These are phyloP conservation scores for Brachylomia viminalis DNA, from an alignment of 2,888 invertebrate genomes.

Conservation along the genomic window DNA sequence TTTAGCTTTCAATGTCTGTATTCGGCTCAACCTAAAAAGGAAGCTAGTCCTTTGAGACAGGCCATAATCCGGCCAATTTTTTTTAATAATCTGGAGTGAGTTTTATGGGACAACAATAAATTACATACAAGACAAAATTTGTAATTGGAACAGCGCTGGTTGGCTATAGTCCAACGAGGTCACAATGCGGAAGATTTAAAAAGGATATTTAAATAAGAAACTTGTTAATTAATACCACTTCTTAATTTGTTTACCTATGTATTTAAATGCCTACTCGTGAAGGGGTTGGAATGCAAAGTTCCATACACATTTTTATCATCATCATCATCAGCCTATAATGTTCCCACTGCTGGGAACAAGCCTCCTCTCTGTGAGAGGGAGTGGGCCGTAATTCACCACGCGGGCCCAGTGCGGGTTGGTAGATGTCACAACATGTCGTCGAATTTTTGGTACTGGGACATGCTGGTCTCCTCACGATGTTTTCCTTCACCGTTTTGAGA, in stretches of 20 bases:
- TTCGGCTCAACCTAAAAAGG: not conserved
- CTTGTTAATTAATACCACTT: not conserved
- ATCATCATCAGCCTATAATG: too few relatives aligned
- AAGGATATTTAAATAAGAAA: constrained; percentile 29
- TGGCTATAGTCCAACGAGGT: constrained; percentile 62
- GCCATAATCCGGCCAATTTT: not conserved
- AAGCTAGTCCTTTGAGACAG: constrained; percentile 8
- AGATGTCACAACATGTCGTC: too few relatives aligned
- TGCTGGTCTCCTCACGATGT: too few relatives aligned
- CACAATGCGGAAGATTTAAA: constrained; percentile 19
- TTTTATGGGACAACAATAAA: constrained; percentile 13
- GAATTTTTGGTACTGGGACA: too few relatives aligned
- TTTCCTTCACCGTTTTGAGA: too few relatives aligned
- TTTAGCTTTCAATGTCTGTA: not conserved
- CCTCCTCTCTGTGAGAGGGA: too few relatives aligned
- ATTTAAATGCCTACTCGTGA: not conserved
- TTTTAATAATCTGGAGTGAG: not conserved
- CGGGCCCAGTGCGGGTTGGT: too few relatives aligned
- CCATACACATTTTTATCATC: not conserved
- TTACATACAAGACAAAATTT: constrained; percentile 21
- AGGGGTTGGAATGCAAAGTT: not conserved
- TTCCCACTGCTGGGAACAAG: too few relatives aligned
- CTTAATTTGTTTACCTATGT: constrained; percentile 6
- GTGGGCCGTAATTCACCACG: too few relatives aligned
- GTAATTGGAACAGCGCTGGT: constrained; percentile 31